phyloP scores from a whole-genome alignment of 2,888 invertebrate species.

The Aspidiotus destructor region DNA sequence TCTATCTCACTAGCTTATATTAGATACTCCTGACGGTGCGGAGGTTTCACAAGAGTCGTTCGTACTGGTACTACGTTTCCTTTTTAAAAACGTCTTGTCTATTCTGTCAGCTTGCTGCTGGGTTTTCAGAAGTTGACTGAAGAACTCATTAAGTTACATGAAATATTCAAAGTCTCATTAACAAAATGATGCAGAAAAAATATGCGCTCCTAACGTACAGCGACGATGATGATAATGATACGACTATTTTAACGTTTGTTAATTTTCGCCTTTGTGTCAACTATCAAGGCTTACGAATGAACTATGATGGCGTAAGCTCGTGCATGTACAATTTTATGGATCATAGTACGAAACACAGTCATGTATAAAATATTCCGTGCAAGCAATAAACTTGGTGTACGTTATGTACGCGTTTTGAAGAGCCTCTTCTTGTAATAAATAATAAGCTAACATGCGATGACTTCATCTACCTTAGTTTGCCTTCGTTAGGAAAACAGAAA shows the following conservation, averaged over 20 bases:
- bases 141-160: slow-evolving; percentile 29
- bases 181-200: slow-evolving; percentile 17
- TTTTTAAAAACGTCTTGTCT: slow-evolving; percentile 5
- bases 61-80: neutral
- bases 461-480: no score
- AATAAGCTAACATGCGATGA: no score
- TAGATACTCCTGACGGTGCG: no score
- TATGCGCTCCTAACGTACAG: slow-evolving; percentile 4
- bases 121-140: neutral
- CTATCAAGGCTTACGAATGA: no score
- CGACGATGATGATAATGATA: neutral
- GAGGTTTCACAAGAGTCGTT: neutral
- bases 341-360: no score
- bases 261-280: slow-evolving; percentile 1
- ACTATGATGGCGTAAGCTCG: no score
- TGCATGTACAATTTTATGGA: no score
- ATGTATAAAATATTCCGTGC: no score
- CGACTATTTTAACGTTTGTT: neutral
- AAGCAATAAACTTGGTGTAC: no score
- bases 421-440: no score
- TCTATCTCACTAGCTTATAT: neutral
- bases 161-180: slow-evolving; percentile 32
- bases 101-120: neutral
- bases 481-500: no score
- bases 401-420: no score